These are phyloP conservation scores for Steatornis caripensis DNA, from an alignment of 2,113 vertebrate species.

Conservation along the genomic window DNA sequence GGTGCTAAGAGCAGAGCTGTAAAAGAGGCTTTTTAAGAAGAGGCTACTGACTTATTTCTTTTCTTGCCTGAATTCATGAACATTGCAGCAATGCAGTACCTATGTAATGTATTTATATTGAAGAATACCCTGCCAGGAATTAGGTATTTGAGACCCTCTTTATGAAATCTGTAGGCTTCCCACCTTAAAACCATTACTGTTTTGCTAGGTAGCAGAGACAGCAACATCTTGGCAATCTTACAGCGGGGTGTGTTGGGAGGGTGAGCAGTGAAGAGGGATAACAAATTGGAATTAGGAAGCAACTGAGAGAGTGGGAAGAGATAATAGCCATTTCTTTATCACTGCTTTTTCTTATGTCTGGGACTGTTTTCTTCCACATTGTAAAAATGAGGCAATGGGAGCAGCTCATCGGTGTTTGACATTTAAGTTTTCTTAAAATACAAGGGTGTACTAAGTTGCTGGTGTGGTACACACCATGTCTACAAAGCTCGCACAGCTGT, in stretches of 20 bases:
- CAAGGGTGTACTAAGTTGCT: not conserved
- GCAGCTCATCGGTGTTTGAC: not conserved
- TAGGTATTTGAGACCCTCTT: not conserved
- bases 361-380: not conserved
- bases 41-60: not conserved
- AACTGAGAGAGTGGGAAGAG: not conserved
- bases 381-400: not conserved
- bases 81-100: not conserved
- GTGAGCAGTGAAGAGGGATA: not conserved
- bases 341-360: not conserved
- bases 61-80: not conserved
- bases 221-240: not conserved
- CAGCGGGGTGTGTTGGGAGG: accelerated
- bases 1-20: not conserved
- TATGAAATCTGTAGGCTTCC: not conserved
- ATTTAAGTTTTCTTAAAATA: not conserved
- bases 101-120: accelerated
- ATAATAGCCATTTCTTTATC: not conserved
- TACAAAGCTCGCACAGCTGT: not conserved
- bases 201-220: not conserved
- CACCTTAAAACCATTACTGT: not conserved
- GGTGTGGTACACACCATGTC: not conserved
- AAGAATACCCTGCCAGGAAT: not conserved
- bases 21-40: not conserved
- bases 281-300: not conserved